Conservation (phyloP, 2,888 invertebrate species). For the Gastracanthus pulcherrimus region DNA sequence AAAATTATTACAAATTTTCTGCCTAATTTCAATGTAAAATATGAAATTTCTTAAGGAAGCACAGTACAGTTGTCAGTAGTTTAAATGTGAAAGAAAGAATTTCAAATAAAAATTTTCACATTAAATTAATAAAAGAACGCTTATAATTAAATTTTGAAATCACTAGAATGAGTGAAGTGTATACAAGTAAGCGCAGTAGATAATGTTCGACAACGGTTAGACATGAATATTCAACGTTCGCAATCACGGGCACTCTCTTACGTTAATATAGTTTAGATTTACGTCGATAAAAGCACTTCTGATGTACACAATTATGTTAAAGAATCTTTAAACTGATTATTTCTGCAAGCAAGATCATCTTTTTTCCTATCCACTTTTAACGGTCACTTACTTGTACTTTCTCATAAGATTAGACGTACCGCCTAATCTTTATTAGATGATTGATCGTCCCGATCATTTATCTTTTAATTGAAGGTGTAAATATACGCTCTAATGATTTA, state of each 20-base stretch:
- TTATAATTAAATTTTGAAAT: neutral
- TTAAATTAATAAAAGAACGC: too few relatives aligned
- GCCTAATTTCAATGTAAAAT: too few relatives aligned
- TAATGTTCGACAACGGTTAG: constrained; percentile 17
- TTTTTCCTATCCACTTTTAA: neutral
- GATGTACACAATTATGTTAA: neutral
- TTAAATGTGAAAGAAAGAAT: too few relatives aligned
- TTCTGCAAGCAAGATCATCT: neutral
- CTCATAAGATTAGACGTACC: neutral
- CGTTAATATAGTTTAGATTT: constrained; percentile 26
- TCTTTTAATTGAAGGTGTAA: constrained; percentile 16
- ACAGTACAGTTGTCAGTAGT: too few relatives aligned
- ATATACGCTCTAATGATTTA: constrained; percentile 1
- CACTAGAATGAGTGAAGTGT: neutral
- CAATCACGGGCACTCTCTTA: neutral
- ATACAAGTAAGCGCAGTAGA: neutral
- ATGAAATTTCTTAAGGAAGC: too few relatives aligned
- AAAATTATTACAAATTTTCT: too few relatives aligned
- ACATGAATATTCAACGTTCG: constrained; percentile 36
- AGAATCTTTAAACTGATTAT: neutral
- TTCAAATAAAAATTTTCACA: too few relatives aligned
- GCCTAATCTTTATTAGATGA: neutral
- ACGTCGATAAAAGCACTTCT: constrained; percentile 10
- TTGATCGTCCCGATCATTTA: constrained; percentile 13
- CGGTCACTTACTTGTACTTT: constrained; percentile 1